Evolutionary conservation across 2,113 vertebrate genomes (phyloP).

Genomic region (Gracilinanus agilis): DNA sequence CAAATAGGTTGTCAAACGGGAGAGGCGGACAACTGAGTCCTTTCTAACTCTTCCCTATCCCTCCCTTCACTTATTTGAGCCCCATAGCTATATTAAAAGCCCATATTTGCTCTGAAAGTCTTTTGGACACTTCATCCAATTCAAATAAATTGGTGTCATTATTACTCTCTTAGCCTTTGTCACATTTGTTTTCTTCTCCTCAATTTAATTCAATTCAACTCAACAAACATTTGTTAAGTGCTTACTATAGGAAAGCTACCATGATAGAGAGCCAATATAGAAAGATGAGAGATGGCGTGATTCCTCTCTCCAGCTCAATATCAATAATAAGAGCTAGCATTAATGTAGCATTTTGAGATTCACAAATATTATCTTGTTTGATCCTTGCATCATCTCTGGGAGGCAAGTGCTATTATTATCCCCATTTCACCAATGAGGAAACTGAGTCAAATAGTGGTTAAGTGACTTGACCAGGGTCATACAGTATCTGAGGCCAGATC

Average conservation of each 20-base stretch:
- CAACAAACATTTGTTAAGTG: not conserved
- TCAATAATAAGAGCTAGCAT: not conserved
- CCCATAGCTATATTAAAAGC: not conserved
- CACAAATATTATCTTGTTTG: not conserved
- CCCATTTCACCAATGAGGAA: not conserved
- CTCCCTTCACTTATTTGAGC: not conserved
- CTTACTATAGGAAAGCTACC: not conserved
- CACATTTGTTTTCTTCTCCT: not conserved
- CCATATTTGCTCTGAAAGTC: not conserved
- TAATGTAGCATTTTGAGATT: not conserved
- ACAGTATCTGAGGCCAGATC: not conserved
- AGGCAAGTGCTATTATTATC: not conserved
- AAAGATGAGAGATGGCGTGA: not conserved
- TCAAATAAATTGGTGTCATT: not conserved
- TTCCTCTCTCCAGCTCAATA: not conserved
- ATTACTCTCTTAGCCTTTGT: not conserved
- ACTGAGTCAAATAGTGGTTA: not conserved
- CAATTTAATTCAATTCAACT: not conserved
- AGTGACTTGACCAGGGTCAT: not conserved
- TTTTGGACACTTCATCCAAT: not conserved
- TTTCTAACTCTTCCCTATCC: not conserved
- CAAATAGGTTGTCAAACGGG: not conserved
- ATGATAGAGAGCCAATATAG: not conserved
- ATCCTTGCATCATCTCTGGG: not conserved
- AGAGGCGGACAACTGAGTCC: not conserved